Percentiles rank a stretch among this genome's conserved stretches.
Conservation (phyloP, 35 echinoderm and acorn worm genomes). For the Holothuria glaberrima region DNA sequence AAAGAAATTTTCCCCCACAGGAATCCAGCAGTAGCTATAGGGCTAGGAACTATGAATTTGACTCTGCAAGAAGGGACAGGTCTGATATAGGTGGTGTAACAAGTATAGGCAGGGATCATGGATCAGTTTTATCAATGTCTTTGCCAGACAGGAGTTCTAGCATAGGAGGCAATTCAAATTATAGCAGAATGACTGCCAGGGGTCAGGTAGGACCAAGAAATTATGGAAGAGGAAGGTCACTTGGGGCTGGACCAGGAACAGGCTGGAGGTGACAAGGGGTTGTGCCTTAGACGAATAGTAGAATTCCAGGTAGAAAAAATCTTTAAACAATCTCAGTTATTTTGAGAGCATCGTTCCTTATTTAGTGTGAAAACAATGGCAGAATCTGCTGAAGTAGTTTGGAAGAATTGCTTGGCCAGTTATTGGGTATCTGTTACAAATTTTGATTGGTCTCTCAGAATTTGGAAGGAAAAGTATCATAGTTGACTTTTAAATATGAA, state of each 20-base stretch:
- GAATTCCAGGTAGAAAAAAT: background rate
- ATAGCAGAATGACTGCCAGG: conserved; percentile 20
- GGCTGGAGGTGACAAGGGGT: conserved; percentile 45
- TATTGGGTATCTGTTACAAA: background rate
- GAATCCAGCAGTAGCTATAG: background rate
- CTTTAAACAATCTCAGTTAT: too few species aligned
- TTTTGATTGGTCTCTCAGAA: background rate
- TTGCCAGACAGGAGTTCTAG: conserved; percentile 19
- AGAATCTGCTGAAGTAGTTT: too few species aligned
- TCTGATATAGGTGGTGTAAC: background rate
- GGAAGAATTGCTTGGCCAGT: background rate
- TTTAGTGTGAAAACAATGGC: background rate
- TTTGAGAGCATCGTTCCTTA: background rate
- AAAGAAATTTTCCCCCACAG: background rate
- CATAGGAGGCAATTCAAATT: background rate
- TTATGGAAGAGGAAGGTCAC: conserved; percentile 36
- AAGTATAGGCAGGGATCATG: conserved; percentile 9
- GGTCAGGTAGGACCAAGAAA: background rate
- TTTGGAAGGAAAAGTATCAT: too few species aligned
- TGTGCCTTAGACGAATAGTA: background rate
- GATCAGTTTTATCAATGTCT: background rate
- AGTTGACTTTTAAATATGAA: too few species aligned
- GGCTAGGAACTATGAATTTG: background rate
- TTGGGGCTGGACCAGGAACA: conserved; percentile 42
- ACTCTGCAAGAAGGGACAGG: background rate